Percentiles rank a stretch among this genome's conserved stretches.
phyloP scores from a whole-genome alignment of 2,797 vertebrate species.

The Onychomys leucogaster region DNA sequence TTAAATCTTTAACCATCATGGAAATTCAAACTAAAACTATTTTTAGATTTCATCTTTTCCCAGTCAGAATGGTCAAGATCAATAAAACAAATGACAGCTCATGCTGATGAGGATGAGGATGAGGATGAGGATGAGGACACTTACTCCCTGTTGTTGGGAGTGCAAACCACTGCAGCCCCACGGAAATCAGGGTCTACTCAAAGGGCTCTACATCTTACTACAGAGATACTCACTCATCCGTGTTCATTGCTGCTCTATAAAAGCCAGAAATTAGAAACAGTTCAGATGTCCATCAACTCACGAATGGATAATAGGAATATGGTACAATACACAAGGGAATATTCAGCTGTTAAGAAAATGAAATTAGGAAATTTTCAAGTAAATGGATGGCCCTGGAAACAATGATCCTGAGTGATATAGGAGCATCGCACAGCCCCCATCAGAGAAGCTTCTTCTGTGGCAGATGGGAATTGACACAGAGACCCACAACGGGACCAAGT shows the following conservation, averaged over 20 bases:
- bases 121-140: not conserved
- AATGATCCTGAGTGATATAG: not conserved
- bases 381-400: not conserved
- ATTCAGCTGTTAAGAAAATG: not conserved
- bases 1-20: not conserved
- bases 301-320: not conserved
- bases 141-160: not conserved
- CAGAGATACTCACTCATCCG: not conserved
- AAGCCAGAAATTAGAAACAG: not conserved
- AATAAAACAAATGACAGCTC: not conserved
- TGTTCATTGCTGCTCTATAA: not conserved
- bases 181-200: not conserved
- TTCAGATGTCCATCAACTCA: not conserved
- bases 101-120: not conserved
- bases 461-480: not conserved
- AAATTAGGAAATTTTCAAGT: not conserved
- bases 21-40: not conserved
- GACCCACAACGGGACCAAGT: not conserved
- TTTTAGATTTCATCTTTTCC: not conserved
- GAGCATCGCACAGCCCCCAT: not conserved
- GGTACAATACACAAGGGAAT: not conserved
- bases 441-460: not conserved
- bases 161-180: not conserved
- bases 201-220: not conserved
- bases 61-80: not conserved